phyloP scores from a whole-genome alignment of 2,888 invertebrate species.

The Lordiphosa andalusiaca region DNA sequence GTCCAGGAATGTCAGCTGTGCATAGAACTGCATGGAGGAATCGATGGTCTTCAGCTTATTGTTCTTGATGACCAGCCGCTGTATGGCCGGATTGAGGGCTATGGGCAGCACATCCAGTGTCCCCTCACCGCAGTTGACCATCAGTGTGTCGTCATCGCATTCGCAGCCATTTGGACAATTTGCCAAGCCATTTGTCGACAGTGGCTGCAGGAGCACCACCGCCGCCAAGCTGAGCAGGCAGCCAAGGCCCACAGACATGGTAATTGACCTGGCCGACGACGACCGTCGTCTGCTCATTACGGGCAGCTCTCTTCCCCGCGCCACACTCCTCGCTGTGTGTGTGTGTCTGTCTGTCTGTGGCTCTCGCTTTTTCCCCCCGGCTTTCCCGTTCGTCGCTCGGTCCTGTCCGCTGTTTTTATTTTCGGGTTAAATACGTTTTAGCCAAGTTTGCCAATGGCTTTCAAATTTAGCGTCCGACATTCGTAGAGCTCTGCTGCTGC shows the following conservation, averaged over 20 bases:
- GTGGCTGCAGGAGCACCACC: slow-evolving; percentile 32
- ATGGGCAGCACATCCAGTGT: slow-evolving; percentile 94
- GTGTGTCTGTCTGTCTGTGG: slow-evolving; percentile 2
- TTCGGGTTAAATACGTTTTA: slow-evolving; percentile 68
- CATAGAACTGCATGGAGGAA: slow-evolving; percentile 93
- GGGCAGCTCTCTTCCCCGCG: slow-evolving; percentile 17
- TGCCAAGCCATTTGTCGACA: slow-evolving; percentile 81
- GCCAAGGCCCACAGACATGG: slow-evolving; percentile 6
- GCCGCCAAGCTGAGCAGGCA: slow-evolving; percentile 7
- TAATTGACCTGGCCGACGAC: slow-evolving; percentile 17
- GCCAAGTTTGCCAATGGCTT: slow-evolving; percentile 69
- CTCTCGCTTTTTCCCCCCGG: slow-evolving; percentile 3
- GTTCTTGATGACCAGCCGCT: slow-evolving; percentile 90
- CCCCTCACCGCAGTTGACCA: slow-evolving; percentile 92
- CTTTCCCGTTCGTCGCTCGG: slow-evolving; percentile 14
- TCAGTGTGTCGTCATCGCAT: slow-evolving; percentile 94
- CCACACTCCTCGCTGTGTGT: slow-evolving; percentile 7
- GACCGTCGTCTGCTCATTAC: slow-evolving; percentile 61
- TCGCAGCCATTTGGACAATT: slow-evolving; percentile 93
- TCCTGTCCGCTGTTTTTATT: slow-evolving; percentile 23
- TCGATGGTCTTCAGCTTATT: slow-evolving; percentile 94
- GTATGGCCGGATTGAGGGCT: slow-evolving; percentile 93
- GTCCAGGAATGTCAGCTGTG: slow-evolving; percentile 91
- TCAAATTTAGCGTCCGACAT: slow-evolving; percentile 66
- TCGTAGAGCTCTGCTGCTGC: slow-evolving; percentile 48